A percentile compares a stretch with the other conserved stretches of the same genome.
Conservation (phyloP, 2,113 vertebrate genomes). For the Aspiorhynchus laticeps region DNA sequence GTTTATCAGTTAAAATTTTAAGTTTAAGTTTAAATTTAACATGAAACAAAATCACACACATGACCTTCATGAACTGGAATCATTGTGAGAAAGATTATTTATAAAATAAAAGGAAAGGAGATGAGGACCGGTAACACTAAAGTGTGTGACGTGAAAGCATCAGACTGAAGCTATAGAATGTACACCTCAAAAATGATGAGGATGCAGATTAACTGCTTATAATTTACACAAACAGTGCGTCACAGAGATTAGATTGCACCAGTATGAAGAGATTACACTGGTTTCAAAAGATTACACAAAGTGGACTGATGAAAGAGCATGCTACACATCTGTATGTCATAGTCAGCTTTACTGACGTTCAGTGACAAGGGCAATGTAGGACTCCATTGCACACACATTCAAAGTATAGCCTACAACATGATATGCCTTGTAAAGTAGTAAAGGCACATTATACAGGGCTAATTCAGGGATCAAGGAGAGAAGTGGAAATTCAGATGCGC, state of each 20-base stretch:
- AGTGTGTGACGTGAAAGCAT: neutral
- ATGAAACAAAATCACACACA: neutral
- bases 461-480: neutral
- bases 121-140: neutral
- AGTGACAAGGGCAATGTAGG: neutral
- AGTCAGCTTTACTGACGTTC: neutral
- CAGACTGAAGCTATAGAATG: neutral
- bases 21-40: too few species aligned
- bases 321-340: slow-evolving; percentile 9
- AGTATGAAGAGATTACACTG: slow-evolving; percentile 30
- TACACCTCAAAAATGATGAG: slow-evolving; percentile 19
- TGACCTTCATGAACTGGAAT: neutral
- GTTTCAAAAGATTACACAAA: neutral
- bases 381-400: neutral
- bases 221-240: slow-evolving; percentile 22
- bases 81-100: neutral
- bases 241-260: slow-evolving; percentile 4
- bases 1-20: too few species aligned
- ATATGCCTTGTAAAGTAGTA: neutral
- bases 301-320: slow-evolving; percentile 14
- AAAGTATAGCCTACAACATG: neutral
- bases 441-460: slow-evolving; percentile 8
- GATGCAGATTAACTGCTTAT: slow-evolving; percentile 2
- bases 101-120: neutral
- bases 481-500: neutral